Evolutionary conservation across 1,140 invertebrate genomes (phyloP), one percentile per base, ranked within the genome.

Genomic region (Penaeus japonicus): DNA sequence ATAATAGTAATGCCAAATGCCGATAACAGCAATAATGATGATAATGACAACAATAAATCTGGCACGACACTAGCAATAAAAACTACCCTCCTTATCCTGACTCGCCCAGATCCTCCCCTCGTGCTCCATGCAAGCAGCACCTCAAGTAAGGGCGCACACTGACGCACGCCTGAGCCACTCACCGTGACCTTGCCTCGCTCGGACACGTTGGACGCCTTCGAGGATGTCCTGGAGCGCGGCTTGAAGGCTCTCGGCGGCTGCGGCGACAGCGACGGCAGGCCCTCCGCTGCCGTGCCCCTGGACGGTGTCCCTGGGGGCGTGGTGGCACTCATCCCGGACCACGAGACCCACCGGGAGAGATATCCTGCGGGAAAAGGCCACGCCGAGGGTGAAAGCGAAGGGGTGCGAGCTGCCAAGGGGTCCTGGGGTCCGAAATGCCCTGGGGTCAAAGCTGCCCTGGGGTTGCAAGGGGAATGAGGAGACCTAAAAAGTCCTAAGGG

Each of bases 341-440:
- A 90, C 32, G 90, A 90, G 62, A 90, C 87, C 90, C 90, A 90
- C 22, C 90, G 88, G 39, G 90, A 90, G n/a, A 90, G 85, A 39
- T 90, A 90, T n/a, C 90, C 90, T 90, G 90, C 27, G 22, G 79
- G 79, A n/a, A n/a, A 55, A 65, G 4, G 35, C 20, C 7, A 22
- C 7, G 0, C 35, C 27, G 77, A 62, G 77, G 39, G 55, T 24
- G 32, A 39, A 55, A 62, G 54, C 54, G 73, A 39, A 55, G 30
- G 7, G 7, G 4, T 17, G 62, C 1, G 4, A 12, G 59, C 22
- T 65, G 57, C 59, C 27, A 22, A 1, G 10, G 62, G 30, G 30
- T 70, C 62, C 12, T 22, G 47, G 2, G 47, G 5, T 4, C 0
- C 47, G 10, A 47, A 0, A 15, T 1, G 5, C 7, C 10, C 1